phyloP scores from a whole-genome alignment of 2,888 invertebrate genomes.

The Eilema caniola region DNA sequence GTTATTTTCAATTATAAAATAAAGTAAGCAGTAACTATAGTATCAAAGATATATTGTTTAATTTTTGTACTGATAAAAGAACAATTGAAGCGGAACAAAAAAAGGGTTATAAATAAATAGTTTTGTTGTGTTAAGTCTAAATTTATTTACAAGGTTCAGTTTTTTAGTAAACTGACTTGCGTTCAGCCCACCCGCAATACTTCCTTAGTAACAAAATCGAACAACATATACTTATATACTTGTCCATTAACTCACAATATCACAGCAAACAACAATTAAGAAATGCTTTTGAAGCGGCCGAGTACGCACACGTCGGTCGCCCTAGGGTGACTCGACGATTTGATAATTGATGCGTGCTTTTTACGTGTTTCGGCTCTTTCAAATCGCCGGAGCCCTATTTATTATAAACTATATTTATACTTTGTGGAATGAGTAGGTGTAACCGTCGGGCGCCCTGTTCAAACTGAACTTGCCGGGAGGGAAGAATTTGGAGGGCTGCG shows the following conservation, averaged over 20 bases:
- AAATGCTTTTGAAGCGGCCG: conserved; percentile 78
- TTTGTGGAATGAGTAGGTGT: conserved; percentile 94
- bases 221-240: conserved; percentile 68
- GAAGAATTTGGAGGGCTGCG: conserved; percentile 91
- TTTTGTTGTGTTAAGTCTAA: conserved; percentile 61
- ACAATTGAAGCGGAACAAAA: neutral
- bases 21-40: neutral
- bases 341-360: conserved; percentile 80
- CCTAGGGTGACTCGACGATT: conserved; percentile 79
- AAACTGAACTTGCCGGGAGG: conserved; percentile 95
- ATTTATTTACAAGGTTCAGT: conserved; percentile 82
- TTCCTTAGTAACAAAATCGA: conserved; percentile 72
- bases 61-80: neutral
- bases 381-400: conserved; percentile 72
- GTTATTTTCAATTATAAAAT: neutral
- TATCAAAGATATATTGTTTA: neutral
- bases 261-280: conserved; percentile 86
- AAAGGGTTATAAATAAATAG: conserved; percentile 34
- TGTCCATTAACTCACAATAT: conserved; percentile 85
- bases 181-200: conserved; percentile 59
- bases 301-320: conserved; percentile 65
- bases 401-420: conserved; percentile 75
- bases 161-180: conserved; percentile 62
- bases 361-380: conserved; percentile 72
- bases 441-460: conserved; percentile 95